Evolutionary conservation across 2,113 vertebrate species (phyloP), one percentile per base, ranked within the genome.

Genomic region (Odontophorus gujanensis): DNA sequence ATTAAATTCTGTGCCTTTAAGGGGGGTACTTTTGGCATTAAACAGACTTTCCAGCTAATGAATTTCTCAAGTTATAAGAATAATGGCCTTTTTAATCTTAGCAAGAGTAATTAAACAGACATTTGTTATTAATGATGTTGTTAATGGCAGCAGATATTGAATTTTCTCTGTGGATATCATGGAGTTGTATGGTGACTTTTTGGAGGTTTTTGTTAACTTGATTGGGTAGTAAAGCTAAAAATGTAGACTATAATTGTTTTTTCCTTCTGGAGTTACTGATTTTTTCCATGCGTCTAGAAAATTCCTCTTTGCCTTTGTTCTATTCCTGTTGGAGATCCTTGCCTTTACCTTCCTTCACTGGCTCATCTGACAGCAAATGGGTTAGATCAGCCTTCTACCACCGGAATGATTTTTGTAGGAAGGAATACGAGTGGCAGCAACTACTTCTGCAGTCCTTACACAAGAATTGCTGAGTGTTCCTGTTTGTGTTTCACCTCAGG

Each of bases 71-170:
- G 93, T 98, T 97, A 96, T 93, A 97, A 97, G 97, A 97, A 98
- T 98, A 98, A 98, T 98, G 97, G 93, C 95, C 95, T 98, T 98
- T 98, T 97, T 97, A 98, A 98, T 98, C 96, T 97, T 97, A 98
- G 96, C 95, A 97, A 97, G 95, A 98, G 96, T 98, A 98, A 98
- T 98, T 98, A 98, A 98, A 97, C 91, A 97, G 97, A 97, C 96
- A 97, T 98, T 98, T 98, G 96, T 98, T 97, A 98, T 98, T 98
- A 98, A 98, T 97, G 97, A 97, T 98, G 94, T 97, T 98, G 97
- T 97, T 98, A 98, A 98, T 98, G 95, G 95, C 92, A 96, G 93
- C 78, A 97, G 97, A 97, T 98, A 98, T 91, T 97, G 97, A 97
- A 97, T 97, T 97, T 97, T 98, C 89, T 57, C 89, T 96, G 92